Base-by-base conservation (phyloP, 2,888 invertebrate genomes). In the Acholoe squamosa region DNA sequence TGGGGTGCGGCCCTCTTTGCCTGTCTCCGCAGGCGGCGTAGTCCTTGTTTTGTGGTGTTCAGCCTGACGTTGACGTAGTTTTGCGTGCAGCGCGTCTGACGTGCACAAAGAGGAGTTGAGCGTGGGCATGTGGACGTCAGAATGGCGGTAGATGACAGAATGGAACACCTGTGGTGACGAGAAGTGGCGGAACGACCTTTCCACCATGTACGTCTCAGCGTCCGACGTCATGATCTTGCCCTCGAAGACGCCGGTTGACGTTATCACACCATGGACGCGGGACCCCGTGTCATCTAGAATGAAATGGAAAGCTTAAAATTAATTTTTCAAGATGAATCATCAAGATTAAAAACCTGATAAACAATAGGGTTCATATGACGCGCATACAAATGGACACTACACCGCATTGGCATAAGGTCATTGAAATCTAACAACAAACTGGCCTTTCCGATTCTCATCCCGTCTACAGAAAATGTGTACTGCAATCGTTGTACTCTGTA, bases 141-240 rank as follows among this genome's bases (percentile, higher is more conserved):
- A 97, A 94, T 98, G 98, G 95, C 97, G 97, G 96, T 99, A 99
- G 96, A 99, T 98, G 95, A 99, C 97, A 92, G 99, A 98, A 97
- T 99, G 98, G 94, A 97, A 98, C 94, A 97, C 97, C 94, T 96
- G 96, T 93, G 97, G 97, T 90, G 95, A 95, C 25, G 89, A 76
- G 96, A 98, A 98, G 96, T 99, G 99, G 96, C 98, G 97, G 95
- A 97, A 97, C 93, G 98, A 97, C 96, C 98, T 97, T 96, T 99
- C 99, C 94, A 99, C 98, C 96, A 97, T 98, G 97, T 97, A 99
- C 91, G 98, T 97, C 14, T 94, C 93, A 94, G 96, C 97, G 94
- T 96, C 97, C 98, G 51, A 33, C 0, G 94, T 90, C 28, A n/a
- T 90, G 71, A 99, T 97, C 90, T 98, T 98, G 90, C 98, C 99